Base-by-base conservation (phyloP, 2,797 vertebrate species). In the Sebastes jordani region DNA sequence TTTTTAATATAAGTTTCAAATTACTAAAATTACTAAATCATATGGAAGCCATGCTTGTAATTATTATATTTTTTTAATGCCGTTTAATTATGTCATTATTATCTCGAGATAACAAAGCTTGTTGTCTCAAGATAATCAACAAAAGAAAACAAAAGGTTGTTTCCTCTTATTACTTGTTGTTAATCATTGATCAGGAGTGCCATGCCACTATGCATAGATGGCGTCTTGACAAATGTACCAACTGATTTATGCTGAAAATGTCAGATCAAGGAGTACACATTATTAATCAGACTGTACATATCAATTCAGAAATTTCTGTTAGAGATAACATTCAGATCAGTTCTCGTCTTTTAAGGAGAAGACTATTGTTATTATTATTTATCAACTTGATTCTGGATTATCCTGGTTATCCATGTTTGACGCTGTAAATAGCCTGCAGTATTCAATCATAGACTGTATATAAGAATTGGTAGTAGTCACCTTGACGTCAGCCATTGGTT, bases 391-490 rank as follows among this genome's bases (percentile, higher is more conserved):
- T 22, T 54, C 20, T 54, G 52, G 52, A n/a, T 54, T 14, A 5
- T 54, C 38, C 14, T 42, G 38, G 38, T 42, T 42, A 42, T 42
- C 38, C 13, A 16, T 42, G 38, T 42, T 46, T 46, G 6, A 46
- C 6, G 18, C 42, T 7, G 6, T 46, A 46, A 1, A 18, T 46
- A 46, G 42, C 16, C 42, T 46, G 6, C 42, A 46, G 16, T 46
- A 46, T 46, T 42, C 38, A 42, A 16, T 42, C 38, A 42, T 42
- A 42, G 38, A 42, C 38, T 42, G 38, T 14, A 42, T 42, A 42
- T 42, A 42, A 42, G 13, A 42, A 42, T 0, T 14, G 5, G 14
- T 0, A 0, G 38, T 42, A 42, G 38, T 42, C 38, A 42, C 38
- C 38, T 6, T 42, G 14, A 42, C 38, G 6, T 42, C 38, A 16